phyloP scores from a whole-genome alignment of 2,797 vertebrate genomes.

The Erethizon dorsatum region DNA sequence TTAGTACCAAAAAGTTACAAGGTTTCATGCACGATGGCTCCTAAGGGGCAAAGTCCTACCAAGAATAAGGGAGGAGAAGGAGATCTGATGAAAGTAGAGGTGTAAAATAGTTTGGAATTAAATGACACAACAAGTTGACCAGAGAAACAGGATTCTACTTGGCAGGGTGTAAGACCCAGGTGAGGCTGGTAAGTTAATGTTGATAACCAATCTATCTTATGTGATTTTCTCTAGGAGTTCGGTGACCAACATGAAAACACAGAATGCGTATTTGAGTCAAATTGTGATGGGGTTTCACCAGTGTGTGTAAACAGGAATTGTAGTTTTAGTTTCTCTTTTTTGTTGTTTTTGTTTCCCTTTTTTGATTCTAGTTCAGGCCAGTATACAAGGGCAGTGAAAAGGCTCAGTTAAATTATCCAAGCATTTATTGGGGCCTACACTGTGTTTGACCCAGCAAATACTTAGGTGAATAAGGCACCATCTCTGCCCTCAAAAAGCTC shows the following conservation, averaged over 20 bases:
- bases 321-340: background rate
- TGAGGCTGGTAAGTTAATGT: background rate
- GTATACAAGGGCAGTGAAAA: slow-evolving; percentile 25
- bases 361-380: background rate
- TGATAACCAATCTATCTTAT: background rate
- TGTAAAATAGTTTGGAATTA: slow-evolving; percentile 35
- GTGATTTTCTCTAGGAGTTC: slow-evolving; percentile 47
- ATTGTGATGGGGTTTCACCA: background rate
- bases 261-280: background rate
- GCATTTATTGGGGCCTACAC: background rate
- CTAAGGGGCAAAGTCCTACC: background rate
- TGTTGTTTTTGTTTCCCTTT: background rate
- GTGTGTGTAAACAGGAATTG: background rate
- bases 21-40: background rate
- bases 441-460: background rate
- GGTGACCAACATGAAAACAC: background rate
- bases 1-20: slow-evolving; percentile 2
- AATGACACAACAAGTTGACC: background rate
- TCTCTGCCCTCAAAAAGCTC: background rate
- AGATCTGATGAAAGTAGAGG: background rate
- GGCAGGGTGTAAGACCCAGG: background rate
- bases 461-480: background rate
- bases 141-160: background rate
- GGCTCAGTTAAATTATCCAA: background rate
- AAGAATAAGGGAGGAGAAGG: background rate